Evolutionary conservation across 2,113 vertebrate genomes (phyloP).

Genomic region (Xyrauchen texanus): DNA sequence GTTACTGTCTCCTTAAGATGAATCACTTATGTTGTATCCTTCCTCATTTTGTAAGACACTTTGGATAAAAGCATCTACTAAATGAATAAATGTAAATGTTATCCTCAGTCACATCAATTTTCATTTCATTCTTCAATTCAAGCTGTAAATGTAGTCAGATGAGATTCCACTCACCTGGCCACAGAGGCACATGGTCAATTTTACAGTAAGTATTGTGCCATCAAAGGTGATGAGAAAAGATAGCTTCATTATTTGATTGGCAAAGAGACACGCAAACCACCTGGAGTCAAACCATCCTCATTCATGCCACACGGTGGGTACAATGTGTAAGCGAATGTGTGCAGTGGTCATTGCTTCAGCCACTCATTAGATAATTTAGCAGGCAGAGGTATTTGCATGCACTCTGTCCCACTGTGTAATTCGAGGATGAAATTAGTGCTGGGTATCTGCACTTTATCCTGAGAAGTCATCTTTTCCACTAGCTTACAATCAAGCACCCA

Average conservation of each 20-base stretch:
- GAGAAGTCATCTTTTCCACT: slow-evolving; percentile 34
- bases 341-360: slow-evolving; percentile 24
- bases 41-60: too few species aligned
- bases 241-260: slow-evolving; percentile 33
- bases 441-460: slow-evolving; percentile 13
- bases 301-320: slow-evolving; percentile 26
- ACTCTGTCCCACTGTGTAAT: slow-evolving; percentile 55
- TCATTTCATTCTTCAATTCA: too few species aligned
- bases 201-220: neutral
- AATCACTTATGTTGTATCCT: too few species aligned
- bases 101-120: too few species aligned
- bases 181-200: neutral
- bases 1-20: too few species aligned
- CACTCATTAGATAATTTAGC: slow-evolving; percentile 45
- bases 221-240: slow-evolving; percentile 12
- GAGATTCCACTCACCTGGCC: neutral
- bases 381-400: slow-evolving; percentile 51
- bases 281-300: slow-evolving; percentile 11
- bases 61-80: too few species aligned
- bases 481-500: slow-evolving; percentile 10
- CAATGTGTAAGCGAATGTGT: neutral
- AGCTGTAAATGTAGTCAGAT: too few species aligned
- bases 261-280: slow-evolving; percentile 30
- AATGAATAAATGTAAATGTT: too few species aligned
- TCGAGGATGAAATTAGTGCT: slow-evolving; percentile 55